Evolutionary conservation across 2,113 vertebrate species (phyloP), one percentile per base, ranked within the genome.

Genomic region (Meleagris gallopavo): DNA sequence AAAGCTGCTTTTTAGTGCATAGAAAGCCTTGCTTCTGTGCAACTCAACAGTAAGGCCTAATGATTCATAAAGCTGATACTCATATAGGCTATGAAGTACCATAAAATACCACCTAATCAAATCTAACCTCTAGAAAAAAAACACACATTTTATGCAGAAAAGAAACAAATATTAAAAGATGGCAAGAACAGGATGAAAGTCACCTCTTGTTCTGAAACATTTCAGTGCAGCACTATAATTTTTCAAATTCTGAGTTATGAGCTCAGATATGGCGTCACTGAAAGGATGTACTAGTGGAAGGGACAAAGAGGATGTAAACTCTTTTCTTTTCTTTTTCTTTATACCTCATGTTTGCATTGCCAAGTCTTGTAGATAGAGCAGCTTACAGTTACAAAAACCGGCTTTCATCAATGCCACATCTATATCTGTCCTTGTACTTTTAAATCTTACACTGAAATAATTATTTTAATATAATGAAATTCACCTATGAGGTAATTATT

Each of bases 391-490:
- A 38, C 79, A 86, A 54, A 41, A 87, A 48, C 13, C 21, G 22
- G 62, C 67, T 93, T 91, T 93, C 72, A 90, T 71, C 74, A 81
- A n/a, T 62, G 45, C 18, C 1, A 1, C 61, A 55, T 77, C 67
- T 77, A 43, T 36, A 55, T 62, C 48, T 46, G 70, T 70, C 24
- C 9, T 40, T 83, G 32, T 60, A 83, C 65, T 64, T 91, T 83
- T 60, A 80, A 80, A 67, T 88, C 61, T 90, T 81, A 72, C 0
- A 6, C 71, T 93, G 78, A 94, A 90, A 34, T 75, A 77, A 86
- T 65, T 80, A 62, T 77, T 73, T 89, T 75, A 74, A 71, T 41
- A 40, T 5, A 86, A 54, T 60, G 88, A 94, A 95, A 83, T 89
- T 86, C 43, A 78, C 34, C 52, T 65, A 6, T 19, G 82, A 83